phyloP scores from a whole-genome alignment of 2,113 vertebrate genomes.

The Merops nubicus region DNA sequence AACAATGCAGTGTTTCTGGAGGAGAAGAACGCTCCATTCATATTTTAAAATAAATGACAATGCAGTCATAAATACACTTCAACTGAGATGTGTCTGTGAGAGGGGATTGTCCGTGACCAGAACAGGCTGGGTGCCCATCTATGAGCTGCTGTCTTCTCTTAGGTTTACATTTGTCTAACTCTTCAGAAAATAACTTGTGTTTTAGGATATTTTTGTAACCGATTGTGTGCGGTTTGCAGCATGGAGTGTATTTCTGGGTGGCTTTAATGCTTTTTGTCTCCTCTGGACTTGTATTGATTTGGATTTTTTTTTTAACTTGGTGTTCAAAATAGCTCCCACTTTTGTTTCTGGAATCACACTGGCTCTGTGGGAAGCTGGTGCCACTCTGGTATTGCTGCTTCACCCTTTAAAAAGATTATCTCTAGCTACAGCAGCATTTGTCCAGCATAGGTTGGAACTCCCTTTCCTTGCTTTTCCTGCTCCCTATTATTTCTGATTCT shows the following conservation, averaged over 20 bases:
- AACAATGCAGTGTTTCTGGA: constrained; percentile 58
- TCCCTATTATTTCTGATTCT: not conserved
- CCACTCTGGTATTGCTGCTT: not conserved
- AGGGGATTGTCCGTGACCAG: not conserved
- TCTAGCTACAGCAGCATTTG: not conserved
- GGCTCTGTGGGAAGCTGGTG: not conserved
- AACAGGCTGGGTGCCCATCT: not conserved
- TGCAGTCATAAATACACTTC: constrained; percentile 19
- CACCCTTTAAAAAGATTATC: not conserved
- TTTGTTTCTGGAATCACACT: not conserved
- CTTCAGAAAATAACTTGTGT: not conserved
- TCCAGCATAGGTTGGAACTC: not conserved
- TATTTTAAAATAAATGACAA: constrained; percentile 53
- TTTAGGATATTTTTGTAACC: not conserved
- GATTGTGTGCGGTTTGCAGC: fast-evolving
- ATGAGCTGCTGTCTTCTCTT: not conserved
- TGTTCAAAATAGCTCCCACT: not conserved
- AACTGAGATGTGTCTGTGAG: not conserved
- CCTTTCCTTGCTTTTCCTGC: not conserved
- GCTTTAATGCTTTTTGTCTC: not conserved
- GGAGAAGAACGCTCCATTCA: constrained; percentile 61
- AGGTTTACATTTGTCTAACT: not conserved
- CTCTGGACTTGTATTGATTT: not conserved
- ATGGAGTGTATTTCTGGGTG: not conserved
- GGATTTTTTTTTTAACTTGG: not conserved